phyloP scores from a whole-genome alignment of 2,113 vertebrate species.

The Electrona antarctica region DNA sequence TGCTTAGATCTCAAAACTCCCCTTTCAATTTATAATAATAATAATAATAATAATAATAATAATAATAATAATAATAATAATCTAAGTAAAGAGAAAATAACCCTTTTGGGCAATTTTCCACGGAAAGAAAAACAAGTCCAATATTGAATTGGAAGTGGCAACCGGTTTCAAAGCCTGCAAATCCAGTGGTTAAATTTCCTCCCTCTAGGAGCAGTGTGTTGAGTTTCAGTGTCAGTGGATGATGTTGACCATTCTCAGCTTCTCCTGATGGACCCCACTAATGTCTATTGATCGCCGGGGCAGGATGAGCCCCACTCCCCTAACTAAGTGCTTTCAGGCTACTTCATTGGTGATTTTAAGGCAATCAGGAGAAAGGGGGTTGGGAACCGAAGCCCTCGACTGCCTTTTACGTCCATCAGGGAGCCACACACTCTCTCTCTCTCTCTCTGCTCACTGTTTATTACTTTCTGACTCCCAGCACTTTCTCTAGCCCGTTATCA shows the following conservation, averaged over 20 bases:
- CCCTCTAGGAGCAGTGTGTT: too few species aligned
- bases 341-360: slow-evolving; percentile 78
- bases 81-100: too few species aligned
- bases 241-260: slow-evolving; percentile 42
- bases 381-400: slow-evolving; percentile 48
- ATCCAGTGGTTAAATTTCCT: too few species aligned
- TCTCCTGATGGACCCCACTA: slow-evolving; percentile 65
- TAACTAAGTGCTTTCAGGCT: slow-evolving; percentile 77
- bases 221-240: slow-evolving; percentile 48
- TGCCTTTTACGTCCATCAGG: slow-evolving; percentile 57
- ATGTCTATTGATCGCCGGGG: slow-evolving; percentile 77
- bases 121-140: too few species aligned
- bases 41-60: not conserved
- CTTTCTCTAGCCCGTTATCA: not conserved
- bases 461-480: not conserved
- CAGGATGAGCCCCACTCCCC: slow-evolving; percentile 68
- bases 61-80: not conserved
- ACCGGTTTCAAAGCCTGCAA: too few species aligned
- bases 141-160: too few species aligned
- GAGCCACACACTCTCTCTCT: slow-evolving; percentile 35
- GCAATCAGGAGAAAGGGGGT: slow-evolving; percentile 50
- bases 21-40: not conserved
- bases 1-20: too few species aligned
- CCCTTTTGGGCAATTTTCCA: too few species aligned
- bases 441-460: not conserved